Evolutionary conservation across 2,113 vertebrate species (phyloP).

Genomic region (Pachyramphus minor): DNA sequence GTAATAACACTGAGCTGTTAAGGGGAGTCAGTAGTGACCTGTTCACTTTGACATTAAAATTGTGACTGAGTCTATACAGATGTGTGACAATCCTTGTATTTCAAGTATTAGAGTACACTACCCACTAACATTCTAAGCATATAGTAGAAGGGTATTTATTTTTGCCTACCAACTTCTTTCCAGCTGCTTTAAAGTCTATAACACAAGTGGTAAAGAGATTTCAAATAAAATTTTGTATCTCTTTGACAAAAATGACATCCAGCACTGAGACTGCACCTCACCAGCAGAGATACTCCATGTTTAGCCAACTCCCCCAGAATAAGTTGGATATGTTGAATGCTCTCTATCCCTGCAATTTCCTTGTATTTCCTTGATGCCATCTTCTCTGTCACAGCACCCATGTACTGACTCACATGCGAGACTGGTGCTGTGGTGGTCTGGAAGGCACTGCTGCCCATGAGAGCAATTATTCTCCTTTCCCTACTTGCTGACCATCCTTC

Average conservation of each 20-base stretch:
- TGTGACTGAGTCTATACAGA: background rate
- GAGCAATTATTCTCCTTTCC: background rate
- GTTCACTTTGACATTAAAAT: background rate
- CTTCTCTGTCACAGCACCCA: background rate
- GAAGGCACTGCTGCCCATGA: background rate
- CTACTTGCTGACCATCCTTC: fast-evolving
- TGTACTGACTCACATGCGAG: background rate
- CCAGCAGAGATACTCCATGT: background rate
- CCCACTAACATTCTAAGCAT: background rate
- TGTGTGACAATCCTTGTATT: background rate
- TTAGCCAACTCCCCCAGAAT: background rate
- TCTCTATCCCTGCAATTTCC: background rate
- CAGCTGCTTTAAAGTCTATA: background rate
- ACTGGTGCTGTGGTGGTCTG: background rate
- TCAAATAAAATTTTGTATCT: background rate
- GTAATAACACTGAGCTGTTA: background rate
- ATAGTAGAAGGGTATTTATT: background rate
- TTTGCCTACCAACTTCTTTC: background rate
- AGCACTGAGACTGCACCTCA: background rate
- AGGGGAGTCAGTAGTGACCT: background rate
- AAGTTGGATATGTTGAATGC: background rate
- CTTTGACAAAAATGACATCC: background rate
- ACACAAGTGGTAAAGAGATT: background rate
- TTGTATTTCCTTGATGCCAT: background rate
- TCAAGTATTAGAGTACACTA: background rate